Conservation (phyloP, 2,888 invertebrate species). For the Creontiades dilutus region DNA sequence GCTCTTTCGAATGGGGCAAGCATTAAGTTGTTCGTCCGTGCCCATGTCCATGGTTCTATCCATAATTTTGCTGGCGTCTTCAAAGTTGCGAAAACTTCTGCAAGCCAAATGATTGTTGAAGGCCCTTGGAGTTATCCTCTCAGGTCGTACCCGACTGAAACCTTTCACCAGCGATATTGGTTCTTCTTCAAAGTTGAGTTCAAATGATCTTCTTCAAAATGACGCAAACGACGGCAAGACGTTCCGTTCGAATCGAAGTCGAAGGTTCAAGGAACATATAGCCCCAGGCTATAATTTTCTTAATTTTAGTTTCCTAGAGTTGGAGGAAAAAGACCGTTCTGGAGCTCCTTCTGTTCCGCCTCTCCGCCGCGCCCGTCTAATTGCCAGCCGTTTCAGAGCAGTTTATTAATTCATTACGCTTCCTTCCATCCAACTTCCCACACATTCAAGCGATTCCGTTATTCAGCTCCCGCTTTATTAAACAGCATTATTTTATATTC, state of each 20-base stretch:
- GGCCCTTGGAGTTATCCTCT: no score
- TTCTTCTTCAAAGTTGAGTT: no score
- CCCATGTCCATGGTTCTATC: no score
- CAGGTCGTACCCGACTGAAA: no score
- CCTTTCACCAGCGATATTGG: no score
- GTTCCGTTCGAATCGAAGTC: background rate
- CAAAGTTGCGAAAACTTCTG: no score
- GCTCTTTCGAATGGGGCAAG: no score
- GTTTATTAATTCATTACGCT: conserved; percentile 23
- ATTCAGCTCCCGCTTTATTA: background rate
- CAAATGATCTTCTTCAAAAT: no score
- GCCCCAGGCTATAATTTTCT: background rate
- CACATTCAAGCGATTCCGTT: conserved; percentile 8
- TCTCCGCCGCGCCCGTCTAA: background rate
- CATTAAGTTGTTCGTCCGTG: no score
- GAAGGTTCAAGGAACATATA: background rate
- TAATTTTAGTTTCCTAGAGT: conserved; percentile 2
- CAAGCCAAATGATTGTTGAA: no score
- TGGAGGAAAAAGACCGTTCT: background rate
- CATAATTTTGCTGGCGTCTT: no score
- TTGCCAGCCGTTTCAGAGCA: conserved; percentile 19
- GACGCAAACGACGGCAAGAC: no score
- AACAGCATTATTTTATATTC: background rate
- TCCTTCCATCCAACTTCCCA: conserved; percentile 27
- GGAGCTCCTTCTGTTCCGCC: background rate